Evolutionary conservation across 2,888 invertebrate species (phyloP), one percentile per base, ranked within the genome.

Genomic region (Macaria notata): DNA sequence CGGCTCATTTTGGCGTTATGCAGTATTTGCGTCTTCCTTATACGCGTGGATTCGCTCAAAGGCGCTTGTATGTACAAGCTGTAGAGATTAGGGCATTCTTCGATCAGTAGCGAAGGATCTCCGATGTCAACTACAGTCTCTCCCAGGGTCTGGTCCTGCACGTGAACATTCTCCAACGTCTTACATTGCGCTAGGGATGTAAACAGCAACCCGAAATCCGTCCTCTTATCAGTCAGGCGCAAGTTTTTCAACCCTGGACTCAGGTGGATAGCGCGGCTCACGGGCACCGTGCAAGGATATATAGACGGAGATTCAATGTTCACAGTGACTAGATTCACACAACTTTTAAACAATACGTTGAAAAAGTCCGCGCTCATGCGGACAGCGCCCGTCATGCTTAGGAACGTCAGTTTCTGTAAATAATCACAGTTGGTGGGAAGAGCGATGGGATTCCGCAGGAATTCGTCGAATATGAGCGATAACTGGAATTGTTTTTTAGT

Each of bases 361-460:
- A 87, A 90, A 69, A 89, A 88, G 31, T 83, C 78, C 9, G 56
- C 38, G 68, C 68, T 75, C 50, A 78, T 84, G 4, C 68, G 65
- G 39, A 81, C 72, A 55, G 61, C 48, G n/a, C 83, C 84, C 60
- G 54, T 68, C 63, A 89, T 69, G 71, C 76, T 82, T 60, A 90
- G 71, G 70, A 74, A 83, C 47, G 85, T 87, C 47, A 90, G 55
- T 71, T 87, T 88, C 42, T 67, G 73, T 57, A 88, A 78, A 71
- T 79, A 88, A 49, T 71, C 63, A 60, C 65, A 70, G 19, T 61
- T 60, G 36, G 69, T 9, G 38, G 76, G 66, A n/a, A 88, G 61
- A 9, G 76, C 63, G 4, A 83, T 68, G 33, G 78, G 68, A 57
- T 68, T 67, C 46, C 62, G 71, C 44, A 75, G 54, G 38, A 63